These are phyloP conservation scores for Thereva nobilitata DNA, from an alignment of 2,888 invertebrate species.

Conservation along the genomic window DNA sequence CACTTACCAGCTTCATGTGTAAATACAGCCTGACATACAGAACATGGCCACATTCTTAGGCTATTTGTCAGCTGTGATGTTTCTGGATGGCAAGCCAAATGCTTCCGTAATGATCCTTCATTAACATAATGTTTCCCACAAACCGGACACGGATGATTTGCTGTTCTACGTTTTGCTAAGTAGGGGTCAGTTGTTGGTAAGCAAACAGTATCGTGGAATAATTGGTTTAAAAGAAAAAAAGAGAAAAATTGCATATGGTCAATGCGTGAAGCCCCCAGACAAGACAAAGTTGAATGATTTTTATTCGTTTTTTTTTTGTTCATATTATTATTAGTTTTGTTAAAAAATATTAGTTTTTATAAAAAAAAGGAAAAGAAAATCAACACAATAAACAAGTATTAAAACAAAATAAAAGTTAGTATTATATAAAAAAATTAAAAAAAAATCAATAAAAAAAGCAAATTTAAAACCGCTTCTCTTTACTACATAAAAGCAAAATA, in stretches of 20 bases:
- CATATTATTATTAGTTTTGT: neutral
- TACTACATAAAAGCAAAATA: neutral
- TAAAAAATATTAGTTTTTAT: neutral
- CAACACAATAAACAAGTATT: neutral
- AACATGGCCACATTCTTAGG: slow-evolving; percentile 94
- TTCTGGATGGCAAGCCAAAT: slow-evolving; percentile 92
- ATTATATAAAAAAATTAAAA: too few relatives aligned
- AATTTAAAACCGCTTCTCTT: neutral
- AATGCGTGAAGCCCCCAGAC: slow-evolving; percentile 47
- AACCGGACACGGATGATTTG: slow-evolving; percentile 93
- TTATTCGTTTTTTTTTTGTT: slow-evolving; percentile 8
- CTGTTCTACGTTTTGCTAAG: slow-evolving; percentile 91
- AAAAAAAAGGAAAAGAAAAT: neutral
- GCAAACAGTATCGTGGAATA: slow-evolving; percentile 48
- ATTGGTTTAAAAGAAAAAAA: slow-evolving; percentile 41
- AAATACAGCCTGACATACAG: slow-evolving; percentile 92
- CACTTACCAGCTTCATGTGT: slow-evolving; percentile 88
- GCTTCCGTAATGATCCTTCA: slow-evolving; percentile 89
- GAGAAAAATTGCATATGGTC: slow-evolving; percentile 45
- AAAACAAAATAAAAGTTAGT: too few relatives aligned
- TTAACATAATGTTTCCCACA: slow-evolving; percentile 96
- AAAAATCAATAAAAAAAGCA: too few relatives aligned
- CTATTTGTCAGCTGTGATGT: slow-evolving; percentile 83
- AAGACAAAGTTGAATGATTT: slow-evolving; percentile 5
- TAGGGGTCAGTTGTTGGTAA: slow-evolving; percentile 69